Base-by-base conservation (phyloP, 2,888 invertebrate species). In the Agrochola litura region DNA sequence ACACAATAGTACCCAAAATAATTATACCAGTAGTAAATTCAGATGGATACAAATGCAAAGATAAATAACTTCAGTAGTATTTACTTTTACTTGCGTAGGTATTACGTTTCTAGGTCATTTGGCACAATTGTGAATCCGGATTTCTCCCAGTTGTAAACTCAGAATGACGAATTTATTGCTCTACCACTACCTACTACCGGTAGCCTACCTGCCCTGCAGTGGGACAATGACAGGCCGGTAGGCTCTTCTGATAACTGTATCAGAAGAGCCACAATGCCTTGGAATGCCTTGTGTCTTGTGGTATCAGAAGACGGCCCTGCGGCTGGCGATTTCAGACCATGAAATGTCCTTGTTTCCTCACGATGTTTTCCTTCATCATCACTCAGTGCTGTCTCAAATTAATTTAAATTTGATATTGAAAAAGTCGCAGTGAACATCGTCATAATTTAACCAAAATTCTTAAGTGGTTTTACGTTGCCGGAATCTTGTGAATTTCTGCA, bases 91-190 rank as follows among this genome's bases (percentile, higher is more conserved):
- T 56, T 56, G 61, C 61, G 64, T 58, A 64, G 43, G 37, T 22
- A 68, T 66, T 76, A 67, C 43, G 64, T 60, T 78, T 82, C 70
- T 84, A 75, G 82, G 82, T 82, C 81, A 84, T 81, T 82, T 84
- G 82, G 85, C 82, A 82, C 72, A 54, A 75, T 76, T 69, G 70
- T 65, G 71, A 76, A 73, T 76, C 56, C 76, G 52, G 67, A 69
- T 76, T 82, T 81, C 75, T 76, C 60, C 10, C 54, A 46, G 74
- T 70, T 74, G 70, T 66, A 30, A 78, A 79, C 37, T 75, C 16
- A 2, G 43, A 71, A 64, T 69, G 75, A 76, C 56, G 43, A 81
- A 72, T 81, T 84, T 76, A 81, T 83, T 67, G 16, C 30, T 61
- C 2, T 66, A 1, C 43, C 6, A 19, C 14, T 66, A 43, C 16